These are phyloP conservation scores for Lapara coniferarum DNA, from an alignment of 2,888 invertebrate species.

Conservation along the genomic window DNA sequence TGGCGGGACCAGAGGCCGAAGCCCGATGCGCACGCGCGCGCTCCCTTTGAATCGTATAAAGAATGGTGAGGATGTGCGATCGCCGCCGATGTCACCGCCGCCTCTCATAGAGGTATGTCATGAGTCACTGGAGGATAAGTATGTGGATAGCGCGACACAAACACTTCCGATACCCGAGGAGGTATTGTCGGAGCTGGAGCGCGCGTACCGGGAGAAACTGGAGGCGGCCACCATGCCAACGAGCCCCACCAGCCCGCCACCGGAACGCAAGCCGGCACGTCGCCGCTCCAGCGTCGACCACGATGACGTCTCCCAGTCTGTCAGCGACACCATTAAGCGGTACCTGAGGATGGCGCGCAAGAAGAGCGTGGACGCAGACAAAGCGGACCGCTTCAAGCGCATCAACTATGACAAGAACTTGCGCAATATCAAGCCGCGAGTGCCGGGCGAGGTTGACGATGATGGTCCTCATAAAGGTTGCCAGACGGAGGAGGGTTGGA, in stretches of 20 bases:
- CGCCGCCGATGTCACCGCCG: conserved; percentile 83
- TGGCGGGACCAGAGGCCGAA: conserved; percentile 73
- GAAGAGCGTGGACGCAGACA: conserved; percentile 92
- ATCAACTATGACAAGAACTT: conserved; percentile 94
- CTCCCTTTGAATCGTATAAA: conserved; percentile 52
- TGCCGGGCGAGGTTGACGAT: conserved; percentile 90
- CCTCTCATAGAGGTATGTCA: conserved; percentile 87
- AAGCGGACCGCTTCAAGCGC: conserved; percentile 91
- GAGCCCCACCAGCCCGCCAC: conserved; percentile 70
- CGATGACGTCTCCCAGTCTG: conserved; percentile 93
- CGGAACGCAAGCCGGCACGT: conserved; percentile 72
- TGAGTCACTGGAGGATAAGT: conserved; percentile 83
- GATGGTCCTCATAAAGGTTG: conserved; percentile 90
- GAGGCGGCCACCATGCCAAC: conserved; percentile 73
- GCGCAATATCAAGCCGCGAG: conserved; percentile 91
- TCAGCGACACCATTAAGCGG: conserved; percentile 93
- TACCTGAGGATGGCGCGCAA: conserved; percentile 94
- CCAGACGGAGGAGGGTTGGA: conserved; percentile 91
- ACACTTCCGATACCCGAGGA: conserved; percentile 85
- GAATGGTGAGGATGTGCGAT: conserved; percentile 62
- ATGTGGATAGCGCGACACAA: conserved; percentile 83
- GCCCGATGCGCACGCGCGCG: conserved; percentile 56
- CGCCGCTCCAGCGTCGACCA: conserved; percentile 92
- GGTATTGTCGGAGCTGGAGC: conserved; percentile 76
- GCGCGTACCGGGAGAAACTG: conserved; percentile 71